Conservation (phyloP, 2,113 vertebrate genomes). For the Castor canadensis region DNA sequence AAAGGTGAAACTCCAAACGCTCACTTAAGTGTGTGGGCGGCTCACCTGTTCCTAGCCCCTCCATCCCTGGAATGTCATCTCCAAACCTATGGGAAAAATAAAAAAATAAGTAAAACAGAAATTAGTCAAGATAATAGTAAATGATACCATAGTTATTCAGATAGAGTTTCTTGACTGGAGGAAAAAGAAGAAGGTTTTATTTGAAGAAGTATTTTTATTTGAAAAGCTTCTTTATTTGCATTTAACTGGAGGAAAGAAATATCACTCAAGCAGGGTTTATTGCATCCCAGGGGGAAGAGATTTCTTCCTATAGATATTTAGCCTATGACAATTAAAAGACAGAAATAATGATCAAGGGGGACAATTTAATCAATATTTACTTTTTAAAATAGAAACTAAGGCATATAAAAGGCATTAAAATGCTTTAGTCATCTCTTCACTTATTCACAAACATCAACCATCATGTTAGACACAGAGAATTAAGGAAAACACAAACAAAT, state of each 20-base stretch:
- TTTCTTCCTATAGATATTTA: not conserved
- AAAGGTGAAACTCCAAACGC: not conserved
- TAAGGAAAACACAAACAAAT: not conserved
- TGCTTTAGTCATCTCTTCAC: not conserved
- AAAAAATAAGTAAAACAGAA: not conserved
- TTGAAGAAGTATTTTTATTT: not conserved
- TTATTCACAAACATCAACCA: not conserved
- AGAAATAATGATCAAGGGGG: not conserved
- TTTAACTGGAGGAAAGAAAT: not conserved
- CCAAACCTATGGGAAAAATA: conserved; percentile 87
- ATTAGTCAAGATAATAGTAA: not conserved
- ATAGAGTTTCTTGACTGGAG: not conserved
- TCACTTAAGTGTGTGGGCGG: not conserved
- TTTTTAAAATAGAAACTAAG: too few species aligned
- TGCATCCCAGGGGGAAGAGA: not conserved
- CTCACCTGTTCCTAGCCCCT: conserved; percentile 94
- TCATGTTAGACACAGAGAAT: not conserved
- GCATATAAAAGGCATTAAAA: not conserved
- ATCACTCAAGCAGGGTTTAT: not conserved
- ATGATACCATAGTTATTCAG: not conserved
- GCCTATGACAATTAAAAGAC: not conserved
- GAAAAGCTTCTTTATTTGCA: too few species aligned
- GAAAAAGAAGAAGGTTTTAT: not conserved
- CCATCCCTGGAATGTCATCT: conserved; percentile 98
- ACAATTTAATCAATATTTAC: not conserved